Base-by-base conservation (phyloP, 2,797 vertebrate species). In the Kryptopterus vitreolus region DNA sequence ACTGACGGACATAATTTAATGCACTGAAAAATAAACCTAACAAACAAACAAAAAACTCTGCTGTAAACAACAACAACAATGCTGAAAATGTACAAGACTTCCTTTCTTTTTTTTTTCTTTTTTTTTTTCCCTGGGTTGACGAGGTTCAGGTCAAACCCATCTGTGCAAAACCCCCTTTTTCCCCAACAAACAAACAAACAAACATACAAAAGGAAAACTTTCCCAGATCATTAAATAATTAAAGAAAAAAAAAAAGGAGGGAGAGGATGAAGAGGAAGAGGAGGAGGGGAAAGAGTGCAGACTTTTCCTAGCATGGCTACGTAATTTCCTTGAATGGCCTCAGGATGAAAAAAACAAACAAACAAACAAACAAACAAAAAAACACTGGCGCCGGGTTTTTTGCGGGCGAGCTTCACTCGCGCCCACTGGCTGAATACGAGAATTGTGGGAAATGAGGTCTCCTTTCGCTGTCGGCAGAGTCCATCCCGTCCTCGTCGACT, bases 381-480 rank as follows among this genome's bases (percentile, higher is more conserved):
- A 43, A 88, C 83, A 26, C 66, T 68, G 80, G 65, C 7, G 58
- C 74, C 79, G 76, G 78, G 73, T 31, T 20, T 33, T 53, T 9
- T n/a, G n/a, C 15, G 33, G 11, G 65, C 52, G 79, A 79, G 62
- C 85, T 59, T 92, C 90, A 91, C 90, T 93, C 92, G 77, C 90
- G 88, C 78, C 91, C 92, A 31, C 92, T 94, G 85, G 93, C 93
- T 10, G 92, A 93, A 87, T 93, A 93, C 20, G 92, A 93, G 91
- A 94, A 94, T 85, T 94, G 93, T 85, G 93, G 93, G 88, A 94
- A 94, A 88, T 94, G 93, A 84, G 93, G 93, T 89, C 93, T 88
- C 76, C 93, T 90, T 86, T 94, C 93, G 80, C 92, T 94, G 86
- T 94, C 93, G 11, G 91, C 92, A 1, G 92, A 89, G 53, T 94